Conservation (phyloP, 2,797 vertebrate genomes). For the Toxotes lorentzi region DNA sequence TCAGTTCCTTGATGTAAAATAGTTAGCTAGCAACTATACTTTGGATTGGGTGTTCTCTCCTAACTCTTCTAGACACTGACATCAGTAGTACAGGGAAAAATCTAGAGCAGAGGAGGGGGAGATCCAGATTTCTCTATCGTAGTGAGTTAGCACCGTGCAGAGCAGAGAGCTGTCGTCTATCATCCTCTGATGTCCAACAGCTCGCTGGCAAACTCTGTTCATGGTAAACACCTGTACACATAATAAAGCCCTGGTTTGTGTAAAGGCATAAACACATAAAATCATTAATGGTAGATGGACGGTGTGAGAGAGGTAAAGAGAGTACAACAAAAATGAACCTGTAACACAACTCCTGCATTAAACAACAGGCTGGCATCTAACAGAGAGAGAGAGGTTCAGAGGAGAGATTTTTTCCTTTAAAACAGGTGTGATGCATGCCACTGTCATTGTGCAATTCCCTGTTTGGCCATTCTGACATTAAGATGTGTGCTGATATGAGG, state of each 20-base stretch:
- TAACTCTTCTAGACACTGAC: neutral
- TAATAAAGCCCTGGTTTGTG: neutral
- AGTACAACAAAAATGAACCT: constrained; percentile 5
- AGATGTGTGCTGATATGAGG: constrained; percentile 71
- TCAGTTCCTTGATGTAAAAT: neutral
- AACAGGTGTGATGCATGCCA: constrained; percentile 72
- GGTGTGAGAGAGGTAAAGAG: neutral
- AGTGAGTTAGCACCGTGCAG: constrained; percentile 5
- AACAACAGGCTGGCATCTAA: constrained; percentile 27
- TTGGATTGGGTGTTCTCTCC: neutral
- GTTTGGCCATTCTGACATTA: constrained; percentile 78
- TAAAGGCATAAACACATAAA: neutral
- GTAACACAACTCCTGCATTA: constrained; percentile 1
- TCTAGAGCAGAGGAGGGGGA: neutral
- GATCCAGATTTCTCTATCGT: neutral
- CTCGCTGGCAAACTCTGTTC: too few species aligned
- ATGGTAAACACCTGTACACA: neutral
- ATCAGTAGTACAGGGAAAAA: neutral
- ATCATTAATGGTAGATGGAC: neutral
- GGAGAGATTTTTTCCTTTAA: constrained; percentile 45
- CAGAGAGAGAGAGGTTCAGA: constrained; percentile 10
- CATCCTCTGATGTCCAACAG: neutral
- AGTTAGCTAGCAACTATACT: neutral
- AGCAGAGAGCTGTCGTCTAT: constrained; percentile 11
- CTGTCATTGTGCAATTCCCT: constrained; percentile 72